A percentile compares a stretch with the other conserved stretches of the same genome.
Conservation (phyloP, 2,113 vertebrate genomes). For the Gambusia holbrooki region DNA sequence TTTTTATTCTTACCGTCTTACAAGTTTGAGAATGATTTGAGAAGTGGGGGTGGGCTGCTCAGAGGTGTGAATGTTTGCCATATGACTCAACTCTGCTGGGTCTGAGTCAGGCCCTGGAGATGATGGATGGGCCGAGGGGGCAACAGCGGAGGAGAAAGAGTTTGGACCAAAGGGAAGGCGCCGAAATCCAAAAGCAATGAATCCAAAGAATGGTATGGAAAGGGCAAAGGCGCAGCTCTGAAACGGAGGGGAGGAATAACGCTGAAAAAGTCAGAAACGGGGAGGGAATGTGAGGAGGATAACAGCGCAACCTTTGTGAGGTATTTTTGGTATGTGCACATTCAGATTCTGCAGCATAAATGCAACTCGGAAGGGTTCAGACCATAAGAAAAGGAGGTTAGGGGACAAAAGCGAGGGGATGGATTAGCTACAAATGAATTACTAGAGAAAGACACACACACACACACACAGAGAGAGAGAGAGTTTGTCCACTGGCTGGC, state of each 20-base stretch:
- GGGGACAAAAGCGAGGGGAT: conserved; percentile 58
- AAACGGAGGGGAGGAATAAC: conserved; percentile 44
- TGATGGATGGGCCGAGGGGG: conserved; percentile 72
- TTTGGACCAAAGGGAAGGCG: conserved; percentile 44
- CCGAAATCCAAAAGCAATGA: conserved; percentile 58
- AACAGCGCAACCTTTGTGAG: conserved; percentile 46
- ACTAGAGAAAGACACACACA: conserved; percentile 43
- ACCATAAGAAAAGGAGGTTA: conserved; percentile 33
- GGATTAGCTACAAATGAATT: conserved; percentile 51
- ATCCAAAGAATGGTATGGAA: conserved; percentile 71
- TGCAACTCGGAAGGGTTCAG: conserved; percentile 12
- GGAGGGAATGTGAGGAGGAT: conserved; percentile 39
- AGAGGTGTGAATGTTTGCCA: conserved; percentile 21
- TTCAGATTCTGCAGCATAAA: conserved; percentile 55
- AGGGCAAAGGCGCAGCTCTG: conserved; percentile 46
- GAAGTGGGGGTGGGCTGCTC: neutral
- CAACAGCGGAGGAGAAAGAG: conserved; percentile 48
- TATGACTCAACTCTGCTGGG: conserved; percentile 68
- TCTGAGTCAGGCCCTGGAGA: conserved; percentile 43
- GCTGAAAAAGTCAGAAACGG: conserved; percentile 46
- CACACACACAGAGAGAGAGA: conserved; percentile 42
- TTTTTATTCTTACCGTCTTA: no score
- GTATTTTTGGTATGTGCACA: conserved; percentile 57
- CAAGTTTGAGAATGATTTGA: neutral
- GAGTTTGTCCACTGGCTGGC: neutral